Base-by-base conservation (phyloP, 1,140 invertebrate species). In the Aplysia californica region DNA sequence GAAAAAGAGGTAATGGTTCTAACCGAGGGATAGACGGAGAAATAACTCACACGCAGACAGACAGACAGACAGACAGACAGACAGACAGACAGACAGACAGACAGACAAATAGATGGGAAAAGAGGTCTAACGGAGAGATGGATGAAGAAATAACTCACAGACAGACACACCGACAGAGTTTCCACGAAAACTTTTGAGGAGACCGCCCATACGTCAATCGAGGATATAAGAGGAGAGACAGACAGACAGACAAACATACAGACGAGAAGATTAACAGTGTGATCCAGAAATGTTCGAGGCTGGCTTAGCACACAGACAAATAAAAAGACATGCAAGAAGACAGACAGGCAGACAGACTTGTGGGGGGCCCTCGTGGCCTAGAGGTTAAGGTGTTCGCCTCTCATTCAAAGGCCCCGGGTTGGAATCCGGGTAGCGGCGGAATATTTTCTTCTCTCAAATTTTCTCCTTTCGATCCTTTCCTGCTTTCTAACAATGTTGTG, bases 51-150 rank as follows among this genome's bases (percentile, higher is more conserved):
- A 70, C 21, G n/a, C 21, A 70, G 68, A 70, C 5, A 44, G 68
- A 44, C 5, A 44, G 68, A 50, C 21, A 75, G 44, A 50, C n/a
- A 50, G 36, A 65, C 35, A 75, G 58, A 75, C 1, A 65, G 58
- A 75, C 1, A 65, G 58, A 75, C n/a, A 75, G 58, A 44, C 35
- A 75, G 44, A 66, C 18, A 66, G 36, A 23, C 10, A 39, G 36
- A 39, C 15, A 2, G 50, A 61, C 10, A 67, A 35, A 3, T 20
- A 67, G 1, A 35, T 20, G 10, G 31, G n/a, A 5, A 2, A 35
- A 35, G 15, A 67, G 65, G 2, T 29, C 29, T 26, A 35, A n/a
- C 44, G n/a, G 65, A 2, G 3, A n/a, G n/a, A 36, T 21, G 20
- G 55, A 61, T n/a, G 1, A 36, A 67, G n/a, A 36, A 35, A 18